Conservation (phyloP, 2,113 vertebrate genomes). For the Ascaphus truei region DNA sequence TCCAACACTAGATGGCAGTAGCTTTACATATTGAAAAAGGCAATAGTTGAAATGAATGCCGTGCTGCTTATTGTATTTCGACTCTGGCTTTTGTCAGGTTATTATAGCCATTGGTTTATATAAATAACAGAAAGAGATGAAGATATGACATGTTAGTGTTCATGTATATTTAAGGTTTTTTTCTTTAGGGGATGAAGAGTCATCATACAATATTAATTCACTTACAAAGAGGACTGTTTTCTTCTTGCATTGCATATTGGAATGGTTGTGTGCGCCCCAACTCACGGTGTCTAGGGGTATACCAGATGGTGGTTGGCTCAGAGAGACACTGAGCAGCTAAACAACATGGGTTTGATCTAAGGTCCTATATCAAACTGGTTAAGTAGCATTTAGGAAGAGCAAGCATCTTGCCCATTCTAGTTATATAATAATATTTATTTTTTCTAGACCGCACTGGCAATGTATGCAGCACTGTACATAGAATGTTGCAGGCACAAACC, state of each 20-base stretch:
- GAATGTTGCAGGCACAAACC: too few relatives aligned
- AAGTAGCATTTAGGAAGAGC: too few relatives aligned
- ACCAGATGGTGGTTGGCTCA: background rate
- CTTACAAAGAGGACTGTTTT: background rate
- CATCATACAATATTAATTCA: background rate
- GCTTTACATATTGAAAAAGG: background rate
- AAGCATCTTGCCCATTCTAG: too few relatives aligned
- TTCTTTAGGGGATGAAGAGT: background rate
- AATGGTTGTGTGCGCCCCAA: background rate
- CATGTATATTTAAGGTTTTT: background rate
- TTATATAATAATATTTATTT: too few relatives aligned
- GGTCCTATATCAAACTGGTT: too few relatives aligned
- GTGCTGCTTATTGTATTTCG: background rate
- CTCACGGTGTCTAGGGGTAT: background rate
- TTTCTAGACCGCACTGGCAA: too few relatives aligned
- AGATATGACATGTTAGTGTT: conserved; percentile 1
- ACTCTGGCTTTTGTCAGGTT: background rate
- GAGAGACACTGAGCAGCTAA: background rate
- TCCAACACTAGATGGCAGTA: conserved; percentile 30
- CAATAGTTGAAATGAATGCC: background rate
- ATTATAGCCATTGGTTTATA: background rate
- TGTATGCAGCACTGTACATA: too few relatives aligned
- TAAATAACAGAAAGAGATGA: conserved; percentile 1
- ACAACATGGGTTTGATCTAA: too few relatives aligned
- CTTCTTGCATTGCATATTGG: background rate